Conservation (phyloP, 1,140 invertebrate genomes). For the Drosophila pectinifera region DNA sequence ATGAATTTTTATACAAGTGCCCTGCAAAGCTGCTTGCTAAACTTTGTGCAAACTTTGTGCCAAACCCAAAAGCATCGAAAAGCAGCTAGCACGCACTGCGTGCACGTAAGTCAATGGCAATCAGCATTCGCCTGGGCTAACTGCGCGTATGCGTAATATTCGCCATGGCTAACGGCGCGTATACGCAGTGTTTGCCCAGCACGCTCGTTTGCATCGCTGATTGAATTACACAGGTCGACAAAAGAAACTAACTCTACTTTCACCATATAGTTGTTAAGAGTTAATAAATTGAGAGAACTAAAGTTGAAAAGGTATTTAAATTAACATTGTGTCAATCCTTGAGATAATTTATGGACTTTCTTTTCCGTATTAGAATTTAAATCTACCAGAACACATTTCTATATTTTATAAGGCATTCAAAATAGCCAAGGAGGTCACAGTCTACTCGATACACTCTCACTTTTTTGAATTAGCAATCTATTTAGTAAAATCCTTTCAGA, state of each 20-base stretch:
- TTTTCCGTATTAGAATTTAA: not conserved
- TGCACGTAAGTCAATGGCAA: conserved; percentile 58
- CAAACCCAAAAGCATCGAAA: conserved; percentile 48
- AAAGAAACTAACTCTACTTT: no score
- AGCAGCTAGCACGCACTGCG: conserved; percentile 15
- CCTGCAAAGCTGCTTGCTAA: conserved; percentile 64
- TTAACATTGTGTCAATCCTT: not conserved
- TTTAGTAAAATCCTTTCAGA: not conserved
- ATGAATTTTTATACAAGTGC: conserved; percentile 73
- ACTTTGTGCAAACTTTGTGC: conserved; percentile 60
- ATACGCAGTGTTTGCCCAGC: conserved; percentile 59
- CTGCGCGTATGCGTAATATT: conserved; percentile 69
- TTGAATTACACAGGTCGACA: conserved; percentile 54
- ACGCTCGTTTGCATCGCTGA: conserved; percentile 51
- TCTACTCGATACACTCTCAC: no score
- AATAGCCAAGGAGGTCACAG: not conserved
- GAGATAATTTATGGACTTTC: not conserved
- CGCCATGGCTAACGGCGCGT: conserved; percentile 53
- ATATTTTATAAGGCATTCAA: not conserved
- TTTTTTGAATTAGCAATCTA: accelerated
- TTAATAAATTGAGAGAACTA: not conserved
- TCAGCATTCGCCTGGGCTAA: conserved; percentile 42
- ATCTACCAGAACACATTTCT: not conserved
- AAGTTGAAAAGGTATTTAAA: not conserved
- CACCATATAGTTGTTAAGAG: no score